Conservation (phyloP, 2,113 vertebrate genomes). For the Megalops atlanticus region DNA sequence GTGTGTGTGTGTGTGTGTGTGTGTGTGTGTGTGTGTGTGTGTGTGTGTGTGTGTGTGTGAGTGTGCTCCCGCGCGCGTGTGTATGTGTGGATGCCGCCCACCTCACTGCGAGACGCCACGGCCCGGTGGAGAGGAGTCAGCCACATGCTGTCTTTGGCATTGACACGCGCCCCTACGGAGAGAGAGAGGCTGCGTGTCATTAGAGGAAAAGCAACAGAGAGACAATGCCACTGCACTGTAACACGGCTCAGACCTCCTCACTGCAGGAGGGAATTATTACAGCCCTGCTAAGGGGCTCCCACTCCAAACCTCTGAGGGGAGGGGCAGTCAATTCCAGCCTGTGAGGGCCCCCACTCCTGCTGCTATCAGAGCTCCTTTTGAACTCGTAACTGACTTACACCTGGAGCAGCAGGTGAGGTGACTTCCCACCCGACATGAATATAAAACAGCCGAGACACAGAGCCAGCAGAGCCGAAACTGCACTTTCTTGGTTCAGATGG, state of each 20-base stretch:
- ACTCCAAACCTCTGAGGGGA: background rate
- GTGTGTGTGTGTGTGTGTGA: background rate
- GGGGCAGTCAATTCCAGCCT: background rate
- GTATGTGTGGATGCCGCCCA: conserved; percentile 53
- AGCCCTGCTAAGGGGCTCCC: too few relatives aligned
- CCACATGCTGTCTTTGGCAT: conserved; percentile 99
- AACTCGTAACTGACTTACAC: background rate
- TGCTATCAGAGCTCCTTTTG: too few relatives aligned
- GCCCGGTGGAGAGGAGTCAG: conserved; percentile 94
- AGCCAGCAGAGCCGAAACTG: too few relatives aligned
- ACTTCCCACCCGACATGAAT: background rate
- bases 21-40: background rate
- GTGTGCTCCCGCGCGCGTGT: conserved; percentile 2
- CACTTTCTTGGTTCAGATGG: too few relatives aligned
- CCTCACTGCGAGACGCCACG: conserved; percentile 93
- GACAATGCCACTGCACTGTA: background rate
- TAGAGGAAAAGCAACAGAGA: too few relatives aligned
- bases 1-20: conserved; percentile 3
- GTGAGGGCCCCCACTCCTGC: too few relatives aligned
- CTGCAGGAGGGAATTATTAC: too few relatives aligned
- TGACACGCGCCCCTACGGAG: conserved; percentile 87
- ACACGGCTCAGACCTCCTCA: background rate
- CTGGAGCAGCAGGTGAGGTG: background rate
- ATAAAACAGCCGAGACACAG: too few relatives aligned
- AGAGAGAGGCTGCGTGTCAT: conserved; percentile 3